Conservation (phyloP, 2,113 vertebrate genomes). For the Oreochromis aureus region DNA sequence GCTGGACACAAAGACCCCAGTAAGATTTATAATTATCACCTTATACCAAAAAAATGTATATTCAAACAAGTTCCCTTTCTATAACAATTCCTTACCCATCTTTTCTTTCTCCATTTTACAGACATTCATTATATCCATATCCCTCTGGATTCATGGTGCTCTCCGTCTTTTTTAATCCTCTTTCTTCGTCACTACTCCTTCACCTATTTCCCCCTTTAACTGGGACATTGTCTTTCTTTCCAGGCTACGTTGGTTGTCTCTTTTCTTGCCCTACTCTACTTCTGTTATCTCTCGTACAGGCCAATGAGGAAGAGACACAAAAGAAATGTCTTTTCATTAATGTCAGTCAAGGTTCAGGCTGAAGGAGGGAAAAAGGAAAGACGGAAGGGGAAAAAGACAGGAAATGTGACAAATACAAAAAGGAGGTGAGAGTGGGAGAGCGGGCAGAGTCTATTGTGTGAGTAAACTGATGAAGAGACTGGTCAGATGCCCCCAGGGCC, state of each 20-base stretch:
- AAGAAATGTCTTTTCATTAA: slow-evolving; percentile 61
- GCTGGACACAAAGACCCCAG: neutral
- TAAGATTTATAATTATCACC: slow-evolving; percentile 40
- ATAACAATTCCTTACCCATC: neutral
- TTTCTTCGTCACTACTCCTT: neutral
- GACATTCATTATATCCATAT: neutral
- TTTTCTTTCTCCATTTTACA: neutral
- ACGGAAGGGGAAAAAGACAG: neutral
- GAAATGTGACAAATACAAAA: slow-evolving; percentile 5
- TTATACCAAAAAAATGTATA: neutral
- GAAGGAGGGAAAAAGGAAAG: neutral
- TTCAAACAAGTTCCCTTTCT: neutral
- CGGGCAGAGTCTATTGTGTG: neutral
- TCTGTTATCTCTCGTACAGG: slow-evolving; percentile 3
- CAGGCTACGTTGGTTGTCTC: neutral
- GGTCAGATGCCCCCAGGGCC: slow-evolving; percentile 39
- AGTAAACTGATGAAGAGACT: slow-evolving; percentile 59
- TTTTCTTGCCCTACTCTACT: slow-evolving; percentile 18
- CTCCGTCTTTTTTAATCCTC: neutral
- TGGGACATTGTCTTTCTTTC: slow-evolving; percentile 29
- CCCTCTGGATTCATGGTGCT: neutral
- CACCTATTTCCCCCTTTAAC: slow-evolving; percentile 7
- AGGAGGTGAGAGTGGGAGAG: neutral
- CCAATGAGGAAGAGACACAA: neutral
- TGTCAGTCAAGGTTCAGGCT: slow-evolving; percentile 25